phyloP scores from a whole-genome alignment of 2,797 vertebrate species.

The Hippopotamyrus pictus region DNA sequence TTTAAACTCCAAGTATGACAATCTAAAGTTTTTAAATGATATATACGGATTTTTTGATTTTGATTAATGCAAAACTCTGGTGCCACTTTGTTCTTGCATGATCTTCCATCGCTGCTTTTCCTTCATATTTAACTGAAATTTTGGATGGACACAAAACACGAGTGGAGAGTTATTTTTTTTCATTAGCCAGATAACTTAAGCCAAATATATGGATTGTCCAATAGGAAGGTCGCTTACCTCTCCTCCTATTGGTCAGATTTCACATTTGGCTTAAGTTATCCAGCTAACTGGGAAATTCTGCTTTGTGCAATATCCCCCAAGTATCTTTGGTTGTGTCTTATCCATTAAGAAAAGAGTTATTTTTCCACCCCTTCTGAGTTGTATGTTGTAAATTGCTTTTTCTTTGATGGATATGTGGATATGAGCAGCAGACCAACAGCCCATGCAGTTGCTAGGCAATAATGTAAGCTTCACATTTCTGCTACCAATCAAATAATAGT shows the following conservation, averaged over 20 bases:
- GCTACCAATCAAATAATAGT: too few species aligned
- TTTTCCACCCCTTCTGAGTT: not conserved
- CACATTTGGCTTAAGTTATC: not conserved
- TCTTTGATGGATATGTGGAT: not conserved
- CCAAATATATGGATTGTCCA: not conserved
- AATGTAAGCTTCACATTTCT: not conserved
- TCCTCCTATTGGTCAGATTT: not conserved
- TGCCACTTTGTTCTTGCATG: too few species aligned
- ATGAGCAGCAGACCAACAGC: not conserved
- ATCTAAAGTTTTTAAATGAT: too few species aligned
- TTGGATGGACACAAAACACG: too few species aligned
- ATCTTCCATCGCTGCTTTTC: too few species aligned
- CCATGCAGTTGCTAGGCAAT: not conserved
- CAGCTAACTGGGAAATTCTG: not conserved
- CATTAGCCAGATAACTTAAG: too few species aligned
- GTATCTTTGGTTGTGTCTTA: not conserved
- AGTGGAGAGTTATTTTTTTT: too few species aligned
- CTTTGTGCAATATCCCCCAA: not conserved
- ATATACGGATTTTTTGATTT: too few species aligned
- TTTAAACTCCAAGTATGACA: too few species aligned
- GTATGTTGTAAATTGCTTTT: not conserved
- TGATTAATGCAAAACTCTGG: too few species aligned
- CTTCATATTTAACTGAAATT: too few species aligned
- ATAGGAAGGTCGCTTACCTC: not conserved
- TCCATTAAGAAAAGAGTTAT: too few species aligned